Conservation (phyloP, 2,888 invertebrate species). For the Hirtodrosophila alboralis region DNA sequence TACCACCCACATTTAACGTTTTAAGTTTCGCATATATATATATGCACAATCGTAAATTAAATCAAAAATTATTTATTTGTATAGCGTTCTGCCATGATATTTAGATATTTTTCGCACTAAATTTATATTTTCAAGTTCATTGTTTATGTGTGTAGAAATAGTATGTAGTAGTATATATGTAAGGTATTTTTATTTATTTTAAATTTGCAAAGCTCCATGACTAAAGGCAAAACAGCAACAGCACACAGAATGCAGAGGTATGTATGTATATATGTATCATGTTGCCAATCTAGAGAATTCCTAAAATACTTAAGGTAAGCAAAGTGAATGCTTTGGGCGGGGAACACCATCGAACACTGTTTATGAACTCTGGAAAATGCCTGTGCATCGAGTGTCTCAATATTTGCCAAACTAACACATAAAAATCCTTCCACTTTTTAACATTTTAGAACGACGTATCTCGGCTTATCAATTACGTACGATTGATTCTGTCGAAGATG, state of each 20-base stretch:
- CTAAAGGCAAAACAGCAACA: not conserved
- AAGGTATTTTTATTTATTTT: slow-evolving; percentile 51
- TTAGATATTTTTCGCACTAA: slow-evolving; percentile 28
- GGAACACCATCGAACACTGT: slow-evolving; percentile 8
- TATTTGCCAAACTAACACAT: slow-evolving; percentile 17
- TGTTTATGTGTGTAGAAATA: slow-evolving; percentile 43
- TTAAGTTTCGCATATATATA: not conserved
- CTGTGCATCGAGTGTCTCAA: not conserved
- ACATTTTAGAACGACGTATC: slow-evolving; percentile 82
- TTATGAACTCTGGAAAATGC: slow-evolving; percentile 60
- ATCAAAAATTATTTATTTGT: slow-evolving; percentile 38
- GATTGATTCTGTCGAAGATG: slow-evolving; percentile 83
- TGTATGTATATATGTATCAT: slow-evolving; percentile 27
- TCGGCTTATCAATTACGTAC: slow-evolving; percentile 82
- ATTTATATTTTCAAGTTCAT: slow-evolving; percentile 66
- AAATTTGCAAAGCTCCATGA: slow-evolving; percentile 22
- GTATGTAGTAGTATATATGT: slow-evolving; percentile 14
- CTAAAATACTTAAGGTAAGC: slow-evolving; percentile 41
- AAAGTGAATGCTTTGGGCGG: not conserved
- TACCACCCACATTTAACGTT: too few relatives aligned
- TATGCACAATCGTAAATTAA: slow-evolving; percentile 12
- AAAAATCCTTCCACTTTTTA: slow-evolving; percentile 22
- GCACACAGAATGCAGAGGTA: too few relatives aligned
- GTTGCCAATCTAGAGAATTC: slow-evolving; percentile 9
- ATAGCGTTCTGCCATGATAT: slow-evolving; percentile 28